A percentile compares a stretch with the other conserved stretches of the same genome.
These are phyloP conservation scores for Limanda limanda DNA, from an alignment of 2,113 vertebrate species.

Conservation along the genomic window DNA sequence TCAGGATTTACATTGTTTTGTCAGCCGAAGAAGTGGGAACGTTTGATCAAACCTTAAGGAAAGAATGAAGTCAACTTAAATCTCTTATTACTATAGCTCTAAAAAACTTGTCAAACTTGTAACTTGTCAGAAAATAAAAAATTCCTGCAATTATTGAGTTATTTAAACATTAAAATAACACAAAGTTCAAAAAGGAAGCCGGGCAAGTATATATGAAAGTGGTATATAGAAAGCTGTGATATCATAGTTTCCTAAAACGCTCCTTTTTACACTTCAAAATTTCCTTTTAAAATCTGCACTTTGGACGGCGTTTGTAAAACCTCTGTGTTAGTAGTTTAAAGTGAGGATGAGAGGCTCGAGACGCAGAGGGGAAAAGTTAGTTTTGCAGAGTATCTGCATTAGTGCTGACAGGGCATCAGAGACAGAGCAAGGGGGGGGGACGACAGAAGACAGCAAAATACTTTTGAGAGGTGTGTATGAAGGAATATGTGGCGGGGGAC, in stretches of 20 bases:
- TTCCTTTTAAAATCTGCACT: background rate
- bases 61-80: background rate
- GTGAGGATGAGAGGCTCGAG: background rate
- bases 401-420: background rate
- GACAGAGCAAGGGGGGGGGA: background rate
- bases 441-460: background rate
- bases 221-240: background rate
- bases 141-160: too few relatives aligned
- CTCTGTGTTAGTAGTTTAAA: too few relatives aligned
- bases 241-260: too few relatives aligned
- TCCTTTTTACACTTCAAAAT: background rate
- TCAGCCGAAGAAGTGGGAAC: background rate
- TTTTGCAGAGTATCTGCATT: background rate
- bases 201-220: background rate
- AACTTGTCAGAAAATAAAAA: too few relatives aligned
- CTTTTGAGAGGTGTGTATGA: conserved; percentile 23
- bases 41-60: background rate
- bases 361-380: background rate
- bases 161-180: too few relatives aligned
- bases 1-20: too few relatives aligned
- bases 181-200: too few relatives aligned
- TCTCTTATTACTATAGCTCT: background rate
- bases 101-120: too few relatives aligned
- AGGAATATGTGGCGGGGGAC: conserved; percentile 16
- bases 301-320: background rate